These are phyloP conservation scores for Sebastes wilsoni DNA, from an alignment of 2,797 vertebrate species.

Conservation along the genomic window DNA sequence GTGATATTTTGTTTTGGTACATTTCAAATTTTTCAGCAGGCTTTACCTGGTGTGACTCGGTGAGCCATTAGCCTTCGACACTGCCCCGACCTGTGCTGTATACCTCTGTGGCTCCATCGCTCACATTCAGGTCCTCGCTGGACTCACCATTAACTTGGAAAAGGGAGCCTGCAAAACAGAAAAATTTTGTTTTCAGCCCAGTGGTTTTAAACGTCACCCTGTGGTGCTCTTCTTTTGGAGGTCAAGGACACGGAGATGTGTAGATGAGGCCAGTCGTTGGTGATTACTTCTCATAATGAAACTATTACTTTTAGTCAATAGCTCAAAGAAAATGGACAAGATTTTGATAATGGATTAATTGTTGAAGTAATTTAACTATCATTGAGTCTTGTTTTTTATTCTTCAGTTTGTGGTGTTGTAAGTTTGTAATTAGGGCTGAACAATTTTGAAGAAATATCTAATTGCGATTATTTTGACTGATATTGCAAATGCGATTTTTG, in stretches of 20 bases:
- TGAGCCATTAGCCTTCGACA: conserved; percentile 47
- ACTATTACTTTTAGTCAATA: background rate
- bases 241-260: conserved; percentile 14
- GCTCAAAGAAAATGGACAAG: background rate
- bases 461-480: no score
- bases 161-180: conserved; percentile 5
- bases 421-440: background rate
- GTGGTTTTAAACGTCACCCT: background rate
- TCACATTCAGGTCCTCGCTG: background rate
- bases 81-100: conserved; percentile 5
- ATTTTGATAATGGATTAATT: background rate
- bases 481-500: no score
- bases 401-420: background rate
- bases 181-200: conserved; percentile 17
- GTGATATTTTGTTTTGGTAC: conserved; percentile 57
- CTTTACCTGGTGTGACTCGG: conserved; percentile 53
- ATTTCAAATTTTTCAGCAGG: conserved; percentile 64
- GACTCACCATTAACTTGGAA: conserved; percentile 12
- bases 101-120: conserved; percentile 17
- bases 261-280: background rate
- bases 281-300: background rate
- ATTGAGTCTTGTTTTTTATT: background rate
- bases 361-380: background rate
- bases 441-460: no score
- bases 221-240: background rate